A percentile compares a stretch with the other conserved stretches of the same genome.
These are phyloP conservation scores for Phrynocephalus versicolor DNA, from an alignment of 2,113 vertebrate species.

Conservation along the genomic window DNA sequence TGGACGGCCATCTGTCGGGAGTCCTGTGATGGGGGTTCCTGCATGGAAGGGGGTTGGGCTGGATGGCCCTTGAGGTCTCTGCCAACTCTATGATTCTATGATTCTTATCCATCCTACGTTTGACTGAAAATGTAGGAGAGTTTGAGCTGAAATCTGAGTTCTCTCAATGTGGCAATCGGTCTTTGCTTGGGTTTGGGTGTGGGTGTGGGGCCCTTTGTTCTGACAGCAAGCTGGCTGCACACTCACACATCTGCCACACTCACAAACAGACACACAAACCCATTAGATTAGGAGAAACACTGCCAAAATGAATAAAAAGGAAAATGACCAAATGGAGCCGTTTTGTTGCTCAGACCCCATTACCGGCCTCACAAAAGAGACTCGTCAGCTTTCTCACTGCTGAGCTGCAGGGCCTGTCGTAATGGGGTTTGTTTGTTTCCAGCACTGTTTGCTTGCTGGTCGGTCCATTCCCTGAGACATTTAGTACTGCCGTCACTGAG, in stretches of 20 bases:
- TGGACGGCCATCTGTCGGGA: too few species aligned
- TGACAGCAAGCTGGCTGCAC: neutral
- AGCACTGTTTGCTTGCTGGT: conserved; percentile 4
- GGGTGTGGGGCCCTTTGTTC: neutral
- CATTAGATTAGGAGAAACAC: conserved; percentile 31
- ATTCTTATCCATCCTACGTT: too few species aligned
- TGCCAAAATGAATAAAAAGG: conserved; percentile 33
- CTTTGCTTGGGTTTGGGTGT: neutral
- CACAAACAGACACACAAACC: too few species aligned
- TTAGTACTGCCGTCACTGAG: neutral
- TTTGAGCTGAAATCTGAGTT: neutral
- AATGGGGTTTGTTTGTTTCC: conserved; percentile 16
- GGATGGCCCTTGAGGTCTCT: too few species aligned
- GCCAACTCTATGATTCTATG: too few species aligned
- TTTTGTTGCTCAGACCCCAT: neutral
- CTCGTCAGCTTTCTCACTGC: neutral
- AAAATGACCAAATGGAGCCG: conserved; percentile 7
- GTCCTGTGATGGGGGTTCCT: too few species aligned
- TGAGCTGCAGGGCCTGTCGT: neutral
- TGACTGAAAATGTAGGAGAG: neutral
- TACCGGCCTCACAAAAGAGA: conserved; percentile 19
- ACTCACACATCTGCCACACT: neutral
- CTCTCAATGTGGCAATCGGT: neutral
- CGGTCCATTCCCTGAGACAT: neutral
- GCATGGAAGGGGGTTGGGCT: too few species aligned